Conservation (phyloP, 92 coral and sea anemone genomes). For the Pocillopora meandrina region DNA sequence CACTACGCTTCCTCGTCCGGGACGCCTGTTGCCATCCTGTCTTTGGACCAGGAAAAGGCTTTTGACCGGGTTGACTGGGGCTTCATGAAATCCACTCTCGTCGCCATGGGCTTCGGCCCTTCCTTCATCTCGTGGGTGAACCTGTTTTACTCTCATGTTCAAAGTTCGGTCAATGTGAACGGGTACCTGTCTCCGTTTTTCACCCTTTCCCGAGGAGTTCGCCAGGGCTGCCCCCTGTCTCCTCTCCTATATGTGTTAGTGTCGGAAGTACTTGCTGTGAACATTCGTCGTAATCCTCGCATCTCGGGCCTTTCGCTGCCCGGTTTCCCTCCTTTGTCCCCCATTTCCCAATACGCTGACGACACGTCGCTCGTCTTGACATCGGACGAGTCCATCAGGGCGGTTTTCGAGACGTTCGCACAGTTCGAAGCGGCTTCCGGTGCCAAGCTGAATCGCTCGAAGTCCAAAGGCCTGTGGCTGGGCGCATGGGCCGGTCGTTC, state of each 20-base stretch:
- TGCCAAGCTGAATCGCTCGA: conserved; percentile 8
- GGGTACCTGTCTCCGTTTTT: too few species aligned
- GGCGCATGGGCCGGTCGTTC: conserved; percentile 28
- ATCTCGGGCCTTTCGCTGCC: too few species aligned
- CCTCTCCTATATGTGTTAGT: too few species aligned
- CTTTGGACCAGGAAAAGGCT: conserved; percentile 67
- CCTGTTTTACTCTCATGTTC: too few species aligned
- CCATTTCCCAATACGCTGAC: conserved; percentile 53
- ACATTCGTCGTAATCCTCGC: too few species aligned
- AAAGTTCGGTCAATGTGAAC: too few species aligned
- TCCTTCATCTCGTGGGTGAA: too few species aligned
- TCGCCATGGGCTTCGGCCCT: too few species aligned
- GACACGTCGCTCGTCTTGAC: conserved; percentile 41
- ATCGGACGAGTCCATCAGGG: neutral
- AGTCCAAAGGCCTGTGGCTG: conserved; percentile 31
- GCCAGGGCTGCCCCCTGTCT: too few species aligned
- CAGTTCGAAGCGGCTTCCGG: conserved; percentile 47
- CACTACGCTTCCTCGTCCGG: neutral
- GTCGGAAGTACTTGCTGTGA: too few species aligned
- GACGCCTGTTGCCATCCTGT: conserved; percentile 24
- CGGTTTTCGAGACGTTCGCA: neutral
- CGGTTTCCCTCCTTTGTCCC: neutral
- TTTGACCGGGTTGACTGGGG: conserved; percentile 41
- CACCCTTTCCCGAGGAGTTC: too few species aligned
- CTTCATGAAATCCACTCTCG: too few species aligned